Evolutionary conservation across 2,797 vertebrate species (phyloP), one percentile per base, ranked within the genome.

Genomic region (Pampus argenteus): DNA sequence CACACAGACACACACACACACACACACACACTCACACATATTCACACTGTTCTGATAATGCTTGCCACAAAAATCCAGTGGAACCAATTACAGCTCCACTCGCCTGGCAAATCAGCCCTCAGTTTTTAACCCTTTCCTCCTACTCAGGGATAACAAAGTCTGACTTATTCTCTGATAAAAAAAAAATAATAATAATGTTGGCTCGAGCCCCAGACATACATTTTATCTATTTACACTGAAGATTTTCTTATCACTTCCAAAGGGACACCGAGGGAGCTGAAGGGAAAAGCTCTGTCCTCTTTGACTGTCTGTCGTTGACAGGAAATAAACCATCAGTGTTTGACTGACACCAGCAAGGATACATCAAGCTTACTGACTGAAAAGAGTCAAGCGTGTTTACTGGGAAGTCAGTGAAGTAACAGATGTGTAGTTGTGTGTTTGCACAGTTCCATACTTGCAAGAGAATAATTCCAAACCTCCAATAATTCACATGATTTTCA

Each of bases 21-120:
- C 66, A 23, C 79, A 38, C 31, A 31, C 56, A 20, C 65, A 18
- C 56, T 57, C 52, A 70, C 38, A 42, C 40, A 69, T 42, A 61
- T 26, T 57, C 38, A 52, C 65, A 68, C 50, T 62, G 56, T 83
- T 89, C 83, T 87, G 87, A 91, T 92, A 89, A 89, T 52, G 23
- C 78, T 70, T 28, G 71, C 84, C 85, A 88, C 83, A 91, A 92
- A 91, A 89, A 93, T 91, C 86, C 86, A 92, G 86, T 87, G 83
- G 84, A 93, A 92, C 87, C 83, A 87, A 92, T 92, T 91, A 89
- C 82, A 71, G 84, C 82, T 78, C 74, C 40, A 55, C 86, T 86
- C 74, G 71, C 76, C 66, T 85, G 80, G 85, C 80, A 89, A 88
- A 88, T 86, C 85, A 80, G 59, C 59, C 51, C 61, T 78, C 18